These are phyloP conservation scores for Drosophila gaucha DNA, from an alignment of 2,888 invertebrate genomes.

Conservation along the genomic window DNA sequence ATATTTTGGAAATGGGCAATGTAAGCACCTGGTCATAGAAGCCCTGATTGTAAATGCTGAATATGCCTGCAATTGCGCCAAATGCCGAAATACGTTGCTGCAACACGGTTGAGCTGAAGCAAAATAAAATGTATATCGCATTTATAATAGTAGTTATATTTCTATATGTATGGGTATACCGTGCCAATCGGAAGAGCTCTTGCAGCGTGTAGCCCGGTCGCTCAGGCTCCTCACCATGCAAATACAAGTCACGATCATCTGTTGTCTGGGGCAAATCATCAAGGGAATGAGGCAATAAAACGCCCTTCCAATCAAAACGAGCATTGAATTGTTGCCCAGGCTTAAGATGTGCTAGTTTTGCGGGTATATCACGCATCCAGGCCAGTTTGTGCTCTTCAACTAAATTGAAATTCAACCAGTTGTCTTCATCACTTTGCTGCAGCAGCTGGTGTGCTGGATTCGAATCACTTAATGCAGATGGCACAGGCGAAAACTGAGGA, in stretches of 20 bases:
- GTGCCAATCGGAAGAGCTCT: conserved; percentile 92
- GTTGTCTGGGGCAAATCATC: conserved; percentile 67
- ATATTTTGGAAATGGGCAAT: conserved; percentile 90
- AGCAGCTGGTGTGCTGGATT: conserved; percentile 86
- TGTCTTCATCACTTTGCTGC: conserved; percentile 87
- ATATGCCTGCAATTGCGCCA: conserved; percentile 91
- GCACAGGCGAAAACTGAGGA: background rate
- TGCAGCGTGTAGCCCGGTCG: conserved; percentile 95
- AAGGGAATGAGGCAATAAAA: conserved; percentile 89
- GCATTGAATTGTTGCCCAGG: conserved; percentile 90
- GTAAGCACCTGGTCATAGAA: conserved; percentile 91
- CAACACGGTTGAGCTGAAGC: conserved; percentile 88
- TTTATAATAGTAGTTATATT: accelerated
- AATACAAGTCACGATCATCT: conserved; percentile 89
- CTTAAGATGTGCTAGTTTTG: conserved; percentile 87
- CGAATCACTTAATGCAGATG: conserved; percentile 45
- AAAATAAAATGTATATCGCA: too few relatives aligned
- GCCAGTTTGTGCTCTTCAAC: conserved; percentile 94
- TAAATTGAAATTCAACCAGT: conserved; percentile 94
- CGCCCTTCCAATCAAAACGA: conserved; percentile 92
- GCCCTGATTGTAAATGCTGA: conserved; percentile 90
- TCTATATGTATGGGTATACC: conserved; percentile 76
- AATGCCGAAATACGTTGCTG: conserved; percentile 94
- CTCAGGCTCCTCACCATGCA: conserved; percentile 96
- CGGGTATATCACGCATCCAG: conserved; percentile 91